Conservation (phyloP, 2,113 vertebrate species). For the Sardina pilchardus region DNA sequence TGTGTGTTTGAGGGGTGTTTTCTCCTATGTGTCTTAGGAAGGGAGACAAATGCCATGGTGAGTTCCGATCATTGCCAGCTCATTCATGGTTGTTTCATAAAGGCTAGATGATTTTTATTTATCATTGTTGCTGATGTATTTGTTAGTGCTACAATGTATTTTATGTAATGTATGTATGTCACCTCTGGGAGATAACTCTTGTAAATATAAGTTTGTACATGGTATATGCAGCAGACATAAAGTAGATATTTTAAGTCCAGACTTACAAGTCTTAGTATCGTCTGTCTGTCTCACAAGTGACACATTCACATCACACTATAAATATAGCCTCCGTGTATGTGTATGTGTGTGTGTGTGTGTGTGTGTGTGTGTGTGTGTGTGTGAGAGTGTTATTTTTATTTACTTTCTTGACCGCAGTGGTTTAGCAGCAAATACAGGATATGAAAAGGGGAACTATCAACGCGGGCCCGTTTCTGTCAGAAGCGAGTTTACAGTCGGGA, state of each 20-base stretch:
- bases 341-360: not conserved
- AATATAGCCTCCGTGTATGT: not conserved
- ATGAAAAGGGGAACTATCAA: not conserved
- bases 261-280: not conserved
- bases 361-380: not conserved
- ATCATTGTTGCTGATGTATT: not conserved
- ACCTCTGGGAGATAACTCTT: not conserved
- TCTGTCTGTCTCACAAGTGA: not conserved
- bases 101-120: not conserved
- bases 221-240: not conserved
- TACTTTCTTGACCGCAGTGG: not conserved
- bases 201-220: constrained; percentile 3
- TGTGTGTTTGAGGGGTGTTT: not conserved
- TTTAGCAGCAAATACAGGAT: not conserved
- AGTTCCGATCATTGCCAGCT: not conserved
- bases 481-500: not conserved
- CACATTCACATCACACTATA: not conserved
- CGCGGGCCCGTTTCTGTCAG: not conserved
- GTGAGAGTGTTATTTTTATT: not conserved
- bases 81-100: not conserved
- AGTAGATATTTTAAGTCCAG: not conserved
- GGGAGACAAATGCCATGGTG: not conserved
- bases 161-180: not conserved
- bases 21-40: not conserved
- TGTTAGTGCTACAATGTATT: not conserved